These are phyloP conservation scores for Dendroctonus valens DNA, from an alignment of 1,140 invertebrate species.

Conservation along the genomic window DNA sequence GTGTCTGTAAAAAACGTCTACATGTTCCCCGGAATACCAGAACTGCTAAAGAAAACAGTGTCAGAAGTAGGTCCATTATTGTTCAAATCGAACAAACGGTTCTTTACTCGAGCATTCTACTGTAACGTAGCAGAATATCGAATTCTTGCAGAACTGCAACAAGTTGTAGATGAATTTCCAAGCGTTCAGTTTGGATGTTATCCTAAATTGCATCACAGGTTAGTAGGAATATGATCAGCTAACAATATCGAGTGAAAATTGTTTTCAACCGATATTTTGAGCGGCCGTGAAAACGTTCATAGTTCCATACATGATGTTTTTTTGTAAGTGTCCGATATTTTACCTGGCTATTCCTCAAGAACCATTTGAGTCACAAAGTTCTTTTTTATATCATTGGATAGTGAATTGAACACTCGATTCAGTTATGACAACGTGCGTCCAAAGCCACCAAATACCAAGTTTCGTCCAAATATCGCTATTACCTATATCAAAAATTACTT, in stretches of 20 bases:
- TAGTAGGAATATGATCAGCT: background rate
- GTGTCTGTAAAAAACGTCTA: slow-evolving; percentile 71
- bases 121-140: slow-evolving; percentile 52
- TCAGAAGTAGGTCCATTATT: slow-evolving; percentile 45
- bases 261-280: too few relatives aligned
- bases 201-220: slow-evolving; percentile 53
- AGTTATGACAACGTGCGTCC: too few relatives aligned
- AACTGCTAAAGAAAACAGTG: slow-evolving; percentile 64
- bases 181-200: slow-evolving; percentile 56
- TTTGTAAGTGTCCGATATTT: too few relatives aligned
- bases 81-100: slow-evolving; percentile 49
- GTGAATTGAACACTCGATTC: too few relatives aligned
- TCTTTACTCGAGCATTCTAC: slow-evolving; percentile 51
- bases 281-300: too few relatives aligned
- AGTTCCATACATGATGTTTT: too few relatives aligned
- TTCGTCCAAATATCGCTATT: too few relatives aligned
- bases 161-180: slow-evolving; percentile 52
- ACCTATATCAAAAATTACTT: too few relatives aligned
- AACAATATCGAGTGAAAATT: background rate
- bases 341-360: too few relatives aligned
- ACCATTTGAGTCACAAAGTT: too few relatives aligned
- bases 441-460: too few relatives aligned
- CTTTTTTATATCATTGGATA: too few relatives aligned
- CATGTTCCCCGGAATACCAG: slow-evolving; percentile 76
- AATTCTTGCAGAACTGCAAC: slow-evolving; percentile 51